Conservation (phyloP, 2,113 vertebrate species). For the Charadrius vociferus region DNA sequence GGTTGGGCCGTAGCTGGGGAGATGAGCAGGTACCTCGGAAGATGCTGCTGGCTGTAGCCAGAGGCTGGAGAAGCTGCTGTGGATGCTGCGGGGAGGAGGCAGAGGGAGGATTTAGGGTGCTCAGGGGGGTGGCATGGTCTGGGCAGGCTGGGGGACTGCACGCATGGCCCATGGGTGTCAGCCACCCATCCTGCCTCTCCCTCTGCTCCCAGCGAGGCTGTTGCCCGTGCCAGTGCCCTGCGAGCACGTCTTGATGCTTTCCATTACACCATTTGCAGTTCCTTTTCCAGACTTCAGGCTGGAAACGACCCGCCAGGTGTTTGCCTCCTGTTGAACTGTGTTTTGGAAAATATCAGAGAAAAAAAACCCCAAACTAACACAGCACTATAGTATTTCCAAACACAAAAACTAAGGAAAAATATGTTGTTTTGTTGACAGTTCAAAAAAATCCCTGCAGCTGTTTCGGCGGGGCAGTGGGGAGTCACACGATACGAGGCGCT, state of each 20-base stretch:
- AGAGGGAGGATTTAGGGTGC: neutral
- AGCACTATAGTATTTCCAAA: fast-evolving
- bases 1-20: neutral
- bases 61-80: neutral
- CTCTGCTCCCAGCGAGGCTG: neutral
- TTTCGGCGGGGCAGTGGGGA: fast-evolving
- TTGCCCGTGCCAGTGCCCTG: fast-evolving
- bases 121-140: neutral
- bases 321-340: neutral
- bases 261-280: neutral
- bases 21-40: neutral
- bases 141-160: neutral
- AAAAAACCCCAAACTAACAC: no score
- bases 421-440: neutral
- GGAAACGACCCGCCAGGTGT: neutral
- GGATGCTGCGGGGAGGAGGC: neutral
- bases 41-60: neutral
- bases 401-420: neutral
- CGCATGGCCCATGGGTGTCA: fast-evolving
- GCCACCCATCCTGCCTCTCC: neutral
- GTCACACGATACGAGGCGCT: fast-evolving
- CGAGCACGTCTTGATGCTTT: neutral
- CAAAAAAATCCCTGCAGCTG: neutral
- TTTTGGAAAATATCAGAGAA: neutral
- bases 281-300: neutral